Base-by-base conservation (phyloP, 92 coral and sea anemone species). In the Galaxea fascicularis region DNA sequence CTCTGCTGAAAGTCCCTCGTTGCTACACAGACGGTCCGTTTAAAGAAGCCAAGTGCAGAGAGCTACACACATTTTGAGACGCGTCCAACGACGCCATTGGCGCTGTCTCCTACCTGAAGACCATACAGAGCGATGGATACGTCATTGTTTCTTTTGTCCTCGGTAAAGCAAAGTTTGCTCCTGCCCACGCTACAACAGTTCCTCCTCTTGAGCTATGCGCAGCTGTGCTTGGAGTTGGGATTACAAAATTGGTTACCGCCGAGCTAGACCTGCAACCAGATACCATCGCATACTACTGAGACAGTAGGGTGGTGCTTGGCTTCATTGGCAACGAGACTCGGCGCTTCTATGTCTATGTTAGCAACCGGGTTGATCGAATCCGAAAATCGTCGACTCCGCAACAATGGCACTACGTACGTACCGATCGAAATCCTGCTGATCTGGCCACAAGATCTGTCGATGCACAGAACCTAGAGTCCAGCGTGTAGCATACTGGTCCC, bases 401-500 rank as follows among this genome's bases (percentile, higher is more conserved):
- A 41, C 90, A 30, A 64, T 70, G 45, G 57, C 41, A 20, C 47
- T 57, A 57, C 24, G 63, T 57, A 0, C 21, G 9, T 57, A 17
- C 63, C 63, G 22, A 17, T 57, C 24, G n/a, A 21, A 85, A 85
- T 44, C 84, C 89, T 10, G 84, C 89, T 18, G 83, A 74, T 29
- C 62, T 51, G 30, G 70, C 89, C 46, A 35, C 41, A 35, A 35
- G 41, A 35, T 35, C 41, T 35, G 41, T 35, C 41, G 41, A 35
- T 35, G 41, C 41, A 35, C 41, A 35, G 41, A 35, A 35, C 6
- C 6, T 35, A 35, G 72, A 66, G 44, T 2, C 41, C 41, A 66
- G 72, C 72, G 35, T 66, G 24, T 80, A 67, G 85, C 85, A 25
- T 51, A 25, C 15, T 26, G 52, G 85, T 15, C 77, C 85, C 4